Percentiles rank a stretch among this genome's conserved stretches.
Evolutionary conservation across 1,140 invertebrate species (phyloP).

Genomic region (Daktulosphaira vitifoliae): DNA sequence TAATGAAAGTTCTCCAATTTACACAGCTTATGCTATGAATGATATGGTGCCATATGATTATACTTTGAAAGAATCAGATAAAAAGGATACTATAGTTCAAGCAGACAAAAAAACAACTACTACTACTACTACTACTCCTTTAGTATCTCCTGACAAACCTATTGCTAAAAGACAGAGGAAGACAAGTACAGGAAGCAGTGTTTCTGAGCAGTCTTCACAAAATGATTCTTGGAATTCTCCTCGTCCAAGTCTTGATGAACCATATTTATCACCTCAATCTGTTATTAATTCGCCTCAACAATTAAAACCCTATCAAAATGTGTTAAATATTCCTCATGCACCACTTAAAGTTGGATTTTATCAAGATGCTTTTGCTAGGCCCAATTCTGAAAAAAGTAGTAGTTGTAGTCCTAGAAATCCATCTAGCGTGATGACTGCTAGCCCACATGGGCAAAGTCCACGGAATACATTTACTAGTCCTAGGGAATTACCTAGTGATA

Average conservation of each 20-base stretch:
- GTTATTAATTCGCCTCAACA: conserved; percentile 53
- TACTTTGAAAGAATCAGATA: conserved; percentile 37
- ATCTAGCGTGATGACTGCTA: conserved; percentile 19
- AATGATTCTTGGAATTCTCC: conserved; percentile 52
- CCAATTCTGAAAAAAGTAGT: conserved; percentile 61
- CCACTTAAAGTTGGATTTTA: conserved; percentile 68
- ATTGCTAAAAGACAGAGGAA: conserved; percentile 49
- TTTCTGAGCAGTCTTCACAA: conserved; percentile 60
- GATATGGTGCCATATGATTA: conserved; percentile 25
- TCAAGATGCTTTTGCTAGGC: conserved; percentile 64
- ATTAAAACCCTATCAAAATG: conserved; percentile 25
- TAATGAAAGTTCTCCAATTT: neutral
- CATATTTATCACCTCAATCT: conserved; percentile 55
- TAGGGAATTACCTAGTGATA: conserved; percentile 33
- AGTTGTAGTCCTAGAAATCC: conserved; percentile 40
- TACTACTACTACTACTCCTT: conserved; percentile 40
- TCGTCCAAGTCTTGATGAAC: conserved; percentile 53
- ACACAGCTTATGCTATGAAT: conserved; percentile 28
- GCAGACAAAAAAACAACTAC: conserved; percentile 41
- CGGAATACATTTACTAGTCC: conserved; percentile 37
- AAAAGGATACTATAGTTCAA: conserved; percentile 36
- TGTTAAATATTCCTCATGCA: conserved; percentile 52
- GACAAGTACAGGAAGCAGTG: conserved; percentile 60
- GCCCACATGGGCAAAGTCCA: conserved; percentile 34
- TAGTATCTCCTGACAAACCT: conserved; percentile 41